Percentiles rank a stretch among this genome's conserved stretches.
Evolutionary conservation across 2,797 vertebrate genomes (phyloP).

Genomic region (Xenopus petersii): DNA sequence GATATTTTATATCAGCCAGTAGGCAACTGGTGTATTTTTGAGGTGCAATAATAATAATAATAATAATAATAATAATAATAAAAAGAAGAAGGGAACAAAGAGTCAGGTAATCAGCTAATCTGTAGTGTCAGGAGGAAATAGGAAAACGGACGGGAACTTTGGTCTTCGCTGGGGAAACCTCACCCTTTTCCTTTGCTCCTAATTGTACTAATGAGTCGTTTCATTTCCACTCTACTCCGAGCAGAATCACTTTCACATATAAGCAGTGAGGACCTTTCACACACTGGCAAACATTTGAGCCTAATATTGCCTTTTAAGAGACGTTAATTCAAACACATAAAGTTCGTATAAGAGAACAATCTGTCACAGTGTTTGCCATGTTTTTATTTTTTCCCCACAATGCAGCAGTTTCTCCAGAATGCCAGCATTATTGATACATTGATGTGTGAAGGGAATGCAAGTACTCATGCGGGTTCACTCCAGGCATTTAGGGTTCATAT

Average conservation of each 20-base stretch:
- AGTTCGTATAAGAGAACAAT: too few species aligned
- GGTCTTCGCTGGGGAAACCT: slow-evolving; percentile 73
- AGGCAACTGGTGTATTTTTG: neutral
- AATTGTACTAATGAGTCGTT: slow-evolving; percentile 62
- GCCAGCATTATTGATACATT: too few species aligned
- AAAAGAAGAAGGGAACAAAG: neutral
- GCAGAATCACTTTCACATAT: slow-evolving; percentile 55
- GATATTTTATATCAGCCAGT: too few species aligned
- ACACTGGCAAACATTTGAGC: too few species aligned
- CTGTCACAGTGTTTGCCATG: too few species aligned
- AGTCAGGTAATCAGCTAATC: slow-evolving; percentile 48
- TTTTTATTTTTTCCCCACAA: too few species aligned
- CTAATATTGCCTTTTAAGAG: too few species aligned
- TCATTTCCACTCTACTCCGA: slow-evolving; percentile 64
- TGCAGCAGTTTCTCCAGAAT: too few species aligned
- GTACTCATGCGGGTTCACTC: too few species aligned
- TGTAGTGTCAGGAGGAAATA: slow-evolving; percentile 61
- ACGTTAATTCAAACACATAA: too few species aligned
- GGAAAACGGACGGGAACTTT: slow-evolving; percentile 59
- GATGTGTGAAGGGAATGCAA: too few species aligned
- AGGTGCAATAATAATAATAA: neutral
- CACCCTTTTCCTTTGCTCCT: slow-evolving; percentile 65
- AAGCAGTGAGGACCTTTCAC: neutral
- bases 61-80: neutral
- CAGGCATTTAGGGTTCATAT: too few species aligned